These are phyloP conservation scores for Macrobrachium nipponense DNA, from an alignment of 1,140 invertebrate genomes.

Conservation along the genomic window DNA sequence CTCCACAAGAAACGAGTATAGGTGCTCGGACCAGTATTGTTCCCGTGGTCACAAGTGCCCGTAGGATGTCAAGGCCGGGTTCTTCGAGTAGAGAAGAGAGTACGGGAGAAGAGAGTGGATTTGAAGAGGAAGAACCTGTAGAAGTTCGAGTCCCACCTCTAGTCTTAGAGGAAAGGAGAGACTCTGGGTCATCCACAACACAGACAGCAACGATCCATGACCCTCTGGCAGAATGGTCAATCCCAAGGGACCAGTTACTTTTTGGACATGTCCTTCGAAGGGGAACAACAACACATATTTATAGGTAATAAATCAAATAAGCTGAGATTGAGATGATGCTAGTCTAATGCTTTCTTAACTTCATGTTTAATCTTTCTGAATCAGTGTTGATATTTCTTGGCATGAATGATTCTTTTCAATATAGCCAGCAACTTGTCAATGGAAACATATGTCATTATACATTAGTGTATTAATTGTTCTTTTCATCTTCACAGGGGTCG, in stretches of 20 bases:
- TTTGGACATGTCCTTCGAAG: conserved; percentile 67
- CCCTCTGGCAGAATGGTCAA: conserved; percentile 67
- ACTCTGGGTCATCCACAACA: conserved; percentile 53
- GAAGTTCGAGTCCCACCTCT: conserved; percentile 60
- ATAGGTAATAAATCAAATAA: conserved; percentile 65
- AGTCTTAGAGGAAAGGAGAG: conserved; percentile 60
- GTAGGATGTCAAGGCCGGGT: conserved; percentile 59
- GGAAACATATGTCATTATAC: no score
- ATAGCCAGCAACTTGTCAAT: no score
- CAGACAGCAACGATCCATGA: conserved; percentile 39
- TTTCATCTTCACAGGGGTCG: conserved; percentile 66
- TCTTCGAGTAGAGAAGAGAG: conserved; percentile 63
- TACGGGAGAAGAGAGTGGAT: conserved; percentile 63
- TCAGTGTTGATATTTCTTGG: no score
- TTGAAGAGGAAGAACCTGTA: conserved; percentile 63
- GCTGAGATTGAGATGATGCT: no score
- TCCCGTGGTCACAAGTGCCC: conserved; percentile 42
- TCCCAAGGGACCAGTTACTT: conserved; percentile 68
- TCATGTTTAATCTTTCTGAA: no score
- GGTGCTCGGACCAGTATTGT: conserved; percentile 24
- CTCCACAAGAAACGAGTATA: conserved; percentile 16
- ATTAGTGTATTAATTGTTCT: no score
- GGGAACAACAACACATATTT: conserved; percentile 68
- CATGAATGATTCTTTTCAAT: no score
- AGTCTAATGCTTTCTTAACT: no score